These are phyloP conservation scores for Pseudeuparius sepicola DNA, from an alignment of 2,888 invertebrate species.

Conservation along the genomic window DNA sequence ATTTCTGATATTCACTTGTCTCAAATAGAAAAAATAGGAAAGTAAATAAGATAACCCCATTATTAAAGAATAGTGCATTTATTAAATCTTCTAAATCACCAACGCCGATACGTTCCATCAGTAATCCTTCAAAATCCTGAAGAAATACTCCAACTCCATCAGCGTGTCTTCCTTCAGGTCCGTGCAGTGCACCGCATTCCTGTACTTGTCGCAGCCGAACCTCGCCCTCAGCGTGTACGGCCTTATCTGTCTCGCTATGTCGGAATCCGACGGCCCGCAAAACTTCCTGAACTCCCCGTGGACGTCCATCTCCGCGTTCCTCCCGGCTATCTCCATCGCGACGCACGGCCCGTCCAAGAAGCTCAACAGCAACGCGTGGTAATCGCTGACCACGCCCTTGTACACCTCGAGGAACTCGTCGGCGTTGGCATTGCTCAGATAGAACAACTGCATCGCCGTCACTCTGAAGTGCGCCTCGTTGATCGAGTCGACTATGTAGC, in stretches of 20 bases:
- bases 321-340: slow-evolving; percentile 71
- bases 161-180: slow-evolving; percentile 81
- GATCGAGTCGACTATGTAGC: slow-evolving; percentile 63
- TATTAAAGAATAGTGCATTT: too few relatives aligned
- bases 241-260: slow-evolving; percentile 73
- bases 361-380: slow-evolving; percentile 73
- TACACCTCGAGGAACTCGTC: slow-evolving; percentile 88
- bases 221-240: slow-evolving; percentile 76
- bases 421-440: slow-evolving; percentile 70
- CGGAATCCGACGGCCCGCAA: slow-evolving; percentile 86
- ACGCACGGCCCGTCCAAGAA: slow-evolving; percentile 77
- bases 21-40: too few relatives aligned
- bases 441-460: slow-evolving; percentile 69
- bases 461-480: slow-evolving; percentile 61
- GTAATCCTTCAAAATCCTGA: slow-evolving; percentile 51
- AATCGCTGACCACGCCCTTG: slow-evolving; percentile 73
- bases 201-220: slow-evolving; percentile 71
- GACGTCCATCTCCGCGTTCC: slow-evolving; percentile 44
- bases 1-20: too few relatives aligned
- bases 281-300: slow-evolving; percentile 69
- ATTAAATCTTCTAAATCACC: too few relatives aligned
- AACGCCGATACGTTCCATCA: too few relatives aligned
- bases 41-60: too few relatives aligned
- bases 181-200: slow-evolving; percentile 89
- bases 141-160: slow-evolving; percentile 74